A percentile compares a stretch with the other conserved stretches of the same genome.
phyloP scores from a whole-genome alignment of 2,888 invertebrate species.

The Rhingia rostrata region DNA sequence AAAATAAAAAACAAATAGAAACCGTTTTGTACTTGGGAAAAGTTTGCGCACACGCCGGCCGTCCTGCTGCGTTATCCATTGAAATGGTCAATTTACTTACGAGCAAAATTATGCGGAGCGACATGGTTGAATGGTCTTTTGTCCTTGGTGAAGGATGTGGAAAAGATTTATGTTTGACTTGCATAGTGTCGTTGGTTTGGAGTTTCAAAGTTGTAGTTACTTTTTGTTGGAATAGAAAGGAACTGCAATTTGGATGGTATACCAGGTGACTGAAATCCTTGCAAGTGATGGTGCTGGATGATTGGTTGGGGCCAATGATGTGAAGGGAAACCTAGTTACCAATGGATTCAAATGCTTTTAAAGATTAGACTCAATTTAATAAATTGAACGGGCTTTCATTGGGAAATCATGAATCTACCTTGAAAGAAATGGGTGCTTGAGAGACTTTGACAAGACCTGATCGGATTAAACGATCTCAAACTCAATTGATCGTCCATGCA shows the following conservation, averaged over 20 bases:
- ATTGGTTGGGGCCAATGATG: too few relatives aligned
- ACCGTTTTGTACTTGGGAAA: slow-evolving; percentile 39
- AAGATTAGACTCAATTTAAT: too few relatives aligned
- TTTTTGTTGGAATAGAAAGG: slow-evolving; percentile 12
- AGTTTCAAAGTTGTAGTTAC: slow-evolving; percentile 3
- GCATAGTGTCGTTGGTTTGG: neutral
- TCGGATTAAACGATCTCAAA: too few relatives aligned
- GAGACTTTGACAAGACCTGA: too few relatives aligned
- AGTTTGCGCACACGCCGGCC: slow-evolving; percentile 54
- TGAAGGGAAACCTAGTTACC: too few relatives aligned
- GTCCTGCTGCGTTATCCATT: slow-evolving; percentile 58
- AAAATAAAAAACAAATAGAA: neutral
- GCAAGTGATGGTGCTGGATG: neutral
- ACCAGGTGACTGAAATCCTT: neutral
- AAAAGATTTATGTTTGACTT: slow-evolving; percentile 56
- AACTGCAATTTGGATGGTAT: neutral
- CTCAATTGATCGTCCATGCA: too few relatives aligned
- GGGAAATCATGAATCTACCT: too few relatives aligned
- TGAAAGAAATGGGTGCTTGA: too few relatives aligned
- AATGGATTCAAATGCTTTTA: too few relatives aligned
- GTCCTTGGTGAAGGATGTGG: slow-evolving; percentile 70
- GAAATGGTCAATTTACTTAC: slow-evolving; percentile 74
- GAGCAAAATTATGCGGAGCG: slow-evolving; percentile 66
- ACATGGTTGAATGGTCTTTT: slow-evolving; percentile 73
- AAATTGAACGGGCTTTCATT: too few relatives aligned